Evolutionary conservation across 2,888 invertebrate species (phyloP), one percentile per base, ranked within the genome.

Genomic region (Acholoe squamosa): DNA sequence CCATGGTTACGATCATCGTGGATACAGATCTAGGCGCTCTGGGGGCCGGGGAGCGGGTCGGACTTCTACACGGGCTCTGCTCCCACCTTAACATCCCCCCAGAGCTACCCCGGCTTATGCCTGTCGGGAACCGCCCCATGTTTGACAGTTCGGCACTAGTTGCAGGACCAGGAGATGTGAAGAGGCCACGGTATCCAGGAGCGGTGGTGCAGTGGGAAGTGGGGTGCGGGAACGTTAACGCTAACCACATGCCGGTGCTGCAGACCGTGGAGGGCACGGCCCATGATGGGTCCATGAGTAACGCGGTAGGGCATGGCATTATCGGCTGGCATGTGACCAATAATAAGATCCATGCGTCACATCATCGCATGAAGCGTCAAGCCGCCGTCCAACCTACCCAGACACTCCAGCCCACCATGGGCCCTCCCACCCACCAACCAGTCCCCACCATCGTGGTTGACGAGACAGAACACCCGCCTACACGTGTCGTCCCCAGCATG

Each of bases 171-270:
- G 95, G 95, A 0, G 94, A 95, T 84, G 92, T 92, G 7, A 93
- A 93, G 90, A 86, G 90, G 16, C 94, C 94, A 0, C 92, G 93
- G 91, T 91, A 92, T 34, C 84, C 93, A 7, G 94, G 94, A 12
- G 91, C 93, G 5, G 91, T 94, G 25, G 86, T 94, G 43, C 96
- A 95, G 0, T 96, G 95, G 97, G 93, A 94, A 96, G 97, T 98
- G 91, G 98, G 98, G 1, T 98, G 98, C 95, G 97, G 97, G 86
- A 97, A 97, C 92, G 96, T 98, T 51, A 97, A 97, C 97, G 96
- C 96, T n/a, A 97, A 97, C 89, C 97, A 97, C 93, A 94, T 95
- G 94, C 96, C 97, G 0, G 93, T 97, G 22, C 96, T 98, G n/a
- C 97, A 97, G 54, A 97, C 97, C 54, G 95, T 98, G 19, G 97